Conservation (phyloP, 2,888 invertebrate species). For the Nezara viridula region DNA sequence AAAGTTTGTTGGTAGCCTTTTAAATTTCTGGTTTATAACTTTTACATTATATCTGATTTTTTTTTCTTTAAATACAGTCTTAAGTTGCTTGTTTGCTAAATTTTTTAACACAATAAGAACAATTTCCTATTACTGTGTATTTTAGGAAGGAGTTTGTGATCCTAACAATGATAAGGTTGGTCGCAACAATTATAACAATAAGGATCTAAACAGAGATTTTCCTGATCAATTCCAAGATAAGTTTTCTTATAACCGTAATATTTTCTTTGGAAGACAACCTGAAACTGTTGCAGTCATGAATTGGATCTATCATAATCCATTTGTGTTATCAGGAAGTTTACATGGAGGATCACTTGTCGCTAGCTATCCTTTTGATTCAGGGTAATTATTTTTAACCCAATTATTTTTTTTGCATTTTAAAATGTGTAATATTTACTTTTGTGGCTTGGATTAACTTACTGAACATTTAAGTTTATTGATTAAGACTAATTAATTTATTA, state of each 20-base stretch:
- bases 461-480: background rate
- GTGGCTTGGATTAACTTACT: background rate
- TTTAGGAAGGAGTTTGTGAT: constrained; percentile 62
- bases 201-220: constrained; percentile 93
- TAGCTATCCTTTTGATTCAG: constrained; percentile 93
- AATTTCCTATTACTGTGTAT: constrained; percentile 56
- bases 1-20: background rate
- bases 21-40: background rate
- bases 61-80: background rate
- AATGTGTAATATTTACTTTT: background rate
- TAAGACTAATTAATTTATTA: no score
- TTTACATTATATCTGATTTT: background rate
- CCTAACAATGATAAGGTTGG: constrained; percentile 71
- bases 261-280: constrained; percentile 79
- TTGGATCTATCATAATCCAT: constrained; percentile 89
- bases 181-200: constrained; percentile 83
- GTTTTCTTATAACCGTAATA: constrained; percentile 69
- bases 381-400: constrained; percentile 71
- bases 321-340: constrained; percentile 93
- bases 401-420: background rate
- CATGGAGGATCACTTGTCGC: constrained; percentile 96
- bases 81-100: background rate
- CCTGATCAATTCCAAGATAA: constrained; percentile 83
- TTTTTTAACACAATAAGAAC: background rate
- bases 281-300: constrained; percentile 91